phyloP scores from a whole-genome alignment of 1,140 invertebrate species.

The Musca domestica region DNA sequence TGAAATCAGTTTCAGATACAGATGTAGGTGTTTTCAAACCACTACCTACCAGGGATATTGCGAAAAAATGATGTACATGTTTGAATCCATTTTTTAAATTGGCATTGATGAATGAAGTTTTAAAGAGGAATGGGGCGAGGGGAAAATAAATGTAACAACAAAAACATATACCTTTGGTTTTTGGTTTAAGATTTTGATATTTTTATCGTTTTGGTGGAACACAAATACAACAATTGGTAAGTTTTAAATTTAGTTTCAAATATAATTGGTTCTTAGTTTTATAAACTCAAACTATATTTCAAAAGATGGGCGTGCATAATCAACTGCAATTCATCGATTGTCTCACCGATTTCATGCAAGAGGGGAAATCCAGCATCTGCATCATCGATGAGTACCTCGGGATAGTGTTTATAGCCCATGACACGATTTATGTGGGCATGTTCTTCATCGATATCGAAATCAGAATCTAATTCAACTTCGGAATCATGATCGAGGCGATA shows the following conservation, averaged over 20 bases:
- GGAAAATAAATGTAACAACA: constrained; percentile 4
- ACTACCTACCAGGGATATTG: no score
- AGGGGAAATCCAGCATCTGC: constrained; percentile 47
- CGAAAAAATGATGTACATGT: no score
- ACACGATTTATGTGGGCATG: constrained; percentile 40
- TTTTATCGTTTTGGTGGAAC: not conserved
- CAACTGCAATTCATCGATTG: constrained; percentile 52
- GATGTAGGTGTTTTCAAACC: no score
- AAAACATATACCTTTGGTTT: constrained; percentile 4
- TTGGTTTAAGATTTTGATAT: not conserved
- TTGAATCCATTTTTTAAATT: not conserved
- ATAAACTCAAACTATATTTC: constrained; percentile 53
- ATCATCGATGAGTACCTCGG: constrained; percentile 49
- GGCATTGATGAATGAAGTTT: not conserved
- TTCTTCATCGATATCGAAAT: constrained; percentile 42
- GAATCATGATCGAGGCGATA: constrained; percentile 25
- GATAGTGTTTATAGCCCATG: constrained; percentile 43
- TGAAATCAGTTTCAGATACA: not conserved
- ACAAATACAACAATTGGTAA: constrained; percentile 5
- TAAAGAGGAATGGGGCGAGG: not conserved
- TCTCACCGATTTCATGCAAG: constrained; percentile 53
- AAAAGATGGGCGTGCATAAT: constrained; percentile 52
- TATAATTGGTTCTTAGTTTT: constrained; percentile 24
- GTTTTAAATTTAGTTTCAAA: not conserved
- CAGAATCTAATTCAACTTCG: constrained; percentile 20